Percentiles rank a stretch among this genome's conserved stretches.
phyloP scores from a whole-genome alignment of 2,888 invertebrate species.

The Sinentomon sp. region DNA sequence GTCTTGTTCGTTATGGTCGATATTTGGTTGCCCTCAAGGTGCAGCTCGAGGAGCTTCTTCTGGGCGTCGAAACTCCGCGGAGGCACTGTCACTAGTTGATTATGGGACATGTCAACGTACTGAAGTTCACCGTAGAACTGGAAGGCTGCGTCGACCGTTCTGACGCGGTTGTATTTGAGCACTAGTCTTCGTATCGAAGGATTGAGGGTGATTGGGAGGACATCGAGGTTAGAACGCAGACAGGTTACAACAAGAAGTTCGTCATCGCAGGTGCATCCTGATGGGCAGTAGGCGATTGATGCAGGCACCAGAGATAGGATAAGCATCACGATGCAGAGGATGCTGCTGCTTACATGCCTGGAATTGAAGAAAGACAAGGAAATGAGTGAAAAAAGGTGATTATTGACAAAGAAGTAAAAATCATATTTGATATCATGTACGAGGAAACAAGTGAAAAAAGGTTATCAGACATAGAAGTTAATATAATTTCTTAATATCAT shows the following conservation, averaged over 20 bases:
- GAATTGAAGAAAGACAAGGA: too few relatives aligned
- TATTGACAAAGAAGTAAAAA: too few relatives aligned
- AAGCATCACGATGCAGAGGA: conserved; percentile 6
- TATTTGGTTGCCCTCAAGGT: conserved; percentile 57
- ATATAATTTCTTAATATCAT: too few relatives aligned
- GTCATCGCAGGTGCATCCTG: conserved; percentile 64
- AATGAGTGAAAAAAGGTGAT: too few relatives aligned
- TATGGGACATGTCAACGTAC: conserved; percentile 54
- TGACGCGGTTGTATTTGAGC: conserved; percentile 52
- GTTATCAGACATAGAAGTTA: too few relatives aligned
- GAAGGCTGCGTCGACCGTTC: conserved; percentile 54
- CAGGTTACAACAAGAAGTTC: conserved; percentile 63
- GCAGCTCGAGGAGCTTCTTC: conserved; percentile 49
- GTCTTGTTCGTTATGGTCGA: conserved; percentile 50
- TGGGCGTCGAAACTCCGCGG: conserved; percentile 49
- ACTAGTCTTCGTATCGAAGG: conserved; percentile 64
- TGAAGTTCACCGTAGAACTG: conserved; percentile 66
- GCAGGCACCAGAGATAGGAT: conserved; percentile 21
- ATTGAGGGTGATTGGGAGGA: conserved; percentile 67
- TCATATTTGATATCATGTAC: too few relatives aligned
- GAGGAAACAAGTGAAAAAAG: too few relatives aligned
- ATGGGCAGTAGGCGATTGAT: conserved; percentile 51
- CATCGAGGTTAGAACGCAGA: conserved; percentile 57
- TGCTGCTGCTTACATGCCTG: too few relatives aligned
- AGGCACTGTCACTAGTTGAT: conserved; percentile 55